Conservation (phyloP, 2,797 vertebrate species). For the Geotria australis region DNA sequence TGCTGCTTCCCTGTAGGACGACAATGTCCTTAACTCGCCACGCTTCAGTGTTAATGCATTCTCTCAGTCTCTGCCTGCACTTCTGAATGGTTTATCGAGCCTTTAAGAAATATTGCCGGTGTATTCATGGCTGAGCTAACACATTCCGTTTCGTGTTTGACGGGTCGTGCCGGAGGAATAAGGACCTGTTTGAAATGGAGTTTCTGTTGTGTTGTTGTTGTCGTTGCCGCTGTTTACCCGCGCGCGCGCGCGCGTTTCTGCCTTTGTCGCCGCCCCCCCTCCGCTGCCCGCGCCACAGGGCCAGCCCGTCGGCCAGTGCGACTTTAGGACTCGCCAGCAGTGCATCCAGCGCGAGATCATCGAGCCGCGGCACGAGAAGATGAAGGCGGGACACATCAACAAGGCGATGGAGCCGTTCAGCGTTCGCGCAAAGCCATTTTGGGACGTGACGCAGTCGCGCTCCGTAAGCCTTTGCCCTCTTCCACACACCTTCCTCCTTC, state of each 20-base stretch:
- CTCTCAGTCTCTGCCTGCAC: no score
- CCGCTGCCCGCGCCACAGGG: conserved; percentile 14
- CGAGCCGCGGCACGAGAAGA: conserved; percentile 62
- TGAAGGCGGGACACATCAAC: conserved; percentile 74
- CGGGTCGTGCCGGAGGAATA: no score
- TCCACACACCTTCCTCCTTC: no score
- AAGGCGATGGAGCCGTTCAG: conserved; percentile 76
- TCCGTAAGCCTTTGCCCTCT: neutral
- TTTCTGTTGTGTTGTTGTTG: neutral
- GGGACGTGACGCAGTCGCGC: conserved; percentile 28
- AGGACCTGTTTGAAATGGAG: neutral
- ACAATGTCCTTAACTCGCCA: no score
- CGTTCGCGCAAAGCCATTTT: conserved; percentile 77
- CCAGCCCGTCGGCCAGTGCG: conserved; percentile 75
- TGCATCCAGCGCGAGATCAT: conserved; percentile 95
- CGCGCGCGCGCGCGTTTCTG: no score
- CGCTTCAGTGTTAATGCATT: no score
- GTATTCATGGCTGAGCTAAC: no score
- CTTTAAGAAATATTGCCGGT: no score
- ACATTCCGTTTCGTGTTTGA: no score
- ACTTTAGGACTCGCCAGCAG: conserved; percentile 53
- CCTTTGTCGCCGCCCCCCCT: no score
- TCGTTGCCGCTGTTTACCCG: neutral
- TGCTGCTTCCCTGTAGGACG: no score
- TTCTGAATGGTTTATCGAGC: no score